These are phyloP conservation scores for Microtus richardsoni DNA, from an alignment of 2,113 vertebrate species.

Conservation along the genomic window DNA sequence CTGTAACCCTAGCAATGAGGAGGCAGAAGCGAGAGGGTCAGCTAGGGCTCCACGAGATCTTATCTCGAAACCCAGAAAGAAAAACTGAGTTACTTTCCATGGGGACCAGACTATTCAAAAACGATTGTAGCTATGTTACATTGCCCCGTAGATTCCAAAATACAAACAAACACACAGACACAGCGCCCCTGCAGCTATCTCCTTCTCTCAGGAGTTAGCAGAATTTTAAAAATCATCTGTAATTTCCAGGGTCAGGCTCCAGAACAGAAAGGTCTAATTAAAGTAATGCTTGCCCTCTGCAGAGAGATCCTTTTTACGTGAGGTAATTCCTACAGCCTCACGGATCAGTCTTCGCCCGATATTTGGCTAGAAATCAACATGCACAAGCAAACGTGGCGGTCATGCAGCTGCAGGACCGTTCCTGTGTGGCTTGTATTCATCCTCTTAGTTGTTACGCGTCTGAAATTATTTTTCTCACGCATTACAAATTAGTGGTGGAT, in stretches of 20 bases:
- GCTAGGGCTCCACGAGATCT: not conserved
- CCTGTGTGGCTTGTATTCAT: not conserved
- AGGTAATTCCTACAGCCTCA: not conserved
- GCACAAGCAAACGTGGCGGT: not conserved
- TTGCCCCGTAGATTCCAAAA: not conserved
- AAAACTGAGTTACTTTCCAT: not conserved
- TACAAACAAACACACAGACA: not conserved
- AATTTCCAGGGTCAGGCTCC: not conserved
- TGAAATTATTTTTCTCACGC: not conserved
- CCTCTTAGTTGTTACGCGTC: not conserved
- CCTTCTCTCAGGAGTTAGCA: not conserved
- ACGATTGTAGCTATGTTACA: not conserved
- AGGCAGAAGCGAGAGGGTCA: not conserved
- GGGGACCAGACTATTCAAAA: not conserved
- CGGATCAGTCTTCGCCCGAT: not conserved
- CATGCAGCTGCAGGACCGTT: not conserved
- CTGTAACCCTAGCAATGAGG: not conserved
- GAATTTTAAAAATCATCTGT: conserved; percentile 9
- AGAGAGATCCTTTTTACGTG: not conserved
- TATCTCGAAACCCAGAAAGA: not conserved
- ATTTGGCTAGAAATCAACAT: conserved; percentile 34
- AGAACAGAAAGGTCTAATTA: not conserved
- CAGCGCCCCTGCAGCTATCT: not conserved
- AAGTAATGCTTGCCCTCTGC: not conserved
- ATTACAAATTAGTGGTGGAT: not conserved